phyloP scores from a whole-genome alignment of 2,113 vertebrate genomes.

The Lates calcarifer region DNA sequence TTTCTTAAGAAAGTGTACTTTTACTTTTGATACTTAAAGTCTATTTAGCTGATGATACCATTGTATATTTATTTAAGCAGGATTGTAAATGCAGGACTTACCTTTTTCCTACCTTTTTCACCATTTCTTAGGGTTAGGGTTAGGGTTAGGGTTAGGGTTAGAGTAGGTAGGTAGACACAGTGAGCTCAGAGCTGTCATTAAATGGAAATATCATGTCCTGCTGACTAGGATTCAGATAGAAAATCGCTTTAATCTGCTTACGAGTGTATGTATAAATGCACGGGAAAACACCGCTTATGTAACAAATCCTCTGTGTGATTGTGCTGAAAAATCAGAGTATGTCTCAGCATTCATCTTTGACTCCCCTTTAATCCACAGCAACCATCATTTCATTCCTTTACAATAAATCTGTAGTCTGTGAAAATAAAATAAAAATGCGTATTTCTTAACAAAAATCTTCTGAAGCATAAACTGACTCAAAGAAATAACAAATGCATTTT shows the following conservation, averaged over 20 bases:
- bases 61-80: too few relatives aligned
- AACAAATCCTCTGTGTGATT: slow-evolving; percentile 79
- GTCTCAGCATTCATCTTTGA: slow-evolving; percentile 67
- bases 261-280: slow-evolving; percentile 72
- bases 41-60: too few relatives aligned
- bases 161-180: too few relatives aligned
- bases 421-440: not conserved
- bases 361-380: slow-evolving; percentile 69
- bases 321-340: slow-evolving; percentile 58
- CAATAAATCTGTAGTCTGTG: slow-evolving; percentile 12
- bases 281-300: slow-evolving; percentile 70
- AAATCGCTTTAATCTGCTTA: slow-evolving; percentile 79
- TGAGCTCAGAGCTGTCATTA: slow-evolving; percentile 47
- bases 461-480: slow-evolving; percentile 5
- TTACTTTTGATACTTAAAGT: too few relatives aligned
- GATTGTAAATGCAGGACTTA: too few relatives aligned
- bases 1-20: too few relatives aligned
- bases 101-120: too few relatives aligned
- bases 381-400: slow-evolving; percentile 27
- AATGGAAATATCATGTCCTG: slow-evolving; percentile 76
- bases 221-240: slow-evolving; percentile 67
- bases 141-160: too few relatives aligned
- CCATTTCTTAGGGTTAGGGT: too few relatives aligned
- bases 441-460: not conserved
- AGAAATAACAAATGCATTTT: slow-evolving; percentile 44